These are phyloP conservation scores for Eclectus roratus DNA, from an alignment of 2,113 vertebrate genomes.

Conservation along the genomic window DNA sequence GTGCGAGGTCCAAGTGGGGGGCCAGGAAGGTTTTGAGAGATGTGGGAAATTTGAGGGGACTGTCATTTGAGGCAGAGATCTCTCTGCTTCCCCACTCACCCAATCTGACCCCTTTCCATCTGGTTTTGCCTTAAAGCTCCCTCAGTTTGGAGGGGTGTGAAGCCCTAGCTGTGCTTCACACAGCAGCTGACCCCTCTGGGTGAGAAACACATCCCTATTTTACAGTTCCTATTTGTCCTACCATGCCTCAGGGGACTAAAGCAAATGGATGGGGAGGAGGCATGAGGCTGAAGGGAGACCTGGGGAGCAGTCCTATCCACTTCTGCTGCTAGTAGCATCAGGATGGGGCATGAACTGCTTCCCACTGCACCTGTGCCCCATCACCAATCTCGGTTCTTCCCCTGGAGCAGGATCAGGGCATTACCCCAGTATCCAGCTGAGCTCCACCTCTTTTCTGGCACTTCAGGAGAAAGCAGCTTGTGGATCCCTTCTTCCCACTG, in stretches of 20 bases:
- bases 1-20: not conserved
- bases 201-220: accelerated
- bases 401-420: not conserved
- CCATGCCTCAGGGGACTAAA: accelerated
- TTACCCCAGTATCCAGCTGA: not conserved
- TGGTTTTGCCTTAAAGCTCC: not conserved
- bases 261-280: not conserved
- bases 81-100: not conserved
- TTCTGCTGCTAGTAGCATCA: not conserved
- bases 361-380: not conserved
- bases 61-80: not conserved
- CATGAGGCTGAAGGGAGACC: not conserved
- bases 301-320: not conserved
- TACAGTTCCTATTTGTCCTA: not conserved
- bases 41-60: not conserved
- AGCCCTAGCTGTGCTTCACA: not conserved
- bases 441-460: not conserved
- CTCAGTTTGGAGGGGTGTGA: not conserved
- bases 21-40: not conserved
- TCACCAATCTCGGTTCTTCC: not conserved
- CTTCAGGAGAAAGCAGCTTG: not conserved
- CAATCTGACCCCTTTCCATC: not conserved
- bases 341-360: not conserved
- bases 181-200: accelerated
- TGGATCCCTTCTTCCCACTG: not conserved